Conservation (phyloP, 2,888 invertebrate genomes). For the Acheta domesticus region DNA sequence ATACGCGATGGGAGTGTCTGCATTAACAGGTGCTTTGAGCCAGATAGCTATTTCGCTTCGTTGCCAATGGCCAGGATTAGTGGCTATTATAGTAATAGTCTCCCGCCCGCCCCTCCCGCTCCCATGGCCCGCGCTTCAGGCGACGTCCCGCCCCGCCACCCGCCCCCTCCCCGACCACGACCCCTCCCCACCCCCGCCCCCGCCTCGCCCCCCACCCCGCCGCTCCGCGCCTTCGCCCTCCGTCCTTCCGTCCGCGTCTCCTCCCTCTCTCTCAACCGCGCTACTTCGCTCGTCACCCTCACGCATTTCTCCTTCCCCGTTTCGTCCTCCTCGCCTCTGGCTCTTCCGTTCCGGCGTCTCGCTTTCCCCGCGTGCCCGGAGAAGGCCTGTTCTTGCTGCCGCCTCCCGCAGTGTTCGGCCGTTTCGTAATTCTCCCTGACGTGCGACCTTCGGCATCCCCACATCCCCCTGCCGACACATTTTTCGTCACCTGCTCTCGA, state of each 20-base stretch:
- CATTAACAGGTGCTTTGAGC: conserved; percentile 18
- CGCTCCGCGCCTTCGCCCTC: neutral
- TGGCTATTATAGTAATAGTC: conserved; percentile 5
- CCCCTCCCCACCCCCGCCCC: neutral
- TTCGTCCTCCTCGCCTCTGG: too few species aligned
- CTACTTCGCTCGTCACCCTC: neutral
- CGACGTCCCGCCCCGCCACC: neutral
- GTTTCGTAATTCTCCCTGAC: too few species aligned
- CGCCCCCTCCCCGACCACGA: neutral
- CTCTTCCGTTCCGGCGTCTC: too few species aligned
- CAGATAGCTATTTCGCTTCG: neutral
- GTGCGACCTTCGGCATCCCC: too few species aligned
- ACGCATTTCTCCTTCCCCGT: too few species aligned
- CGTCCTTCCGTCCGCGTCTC: neutral
- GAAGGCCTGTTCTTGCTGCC: too few species aligned
- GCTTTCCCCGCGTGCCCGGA: too few species aligned
- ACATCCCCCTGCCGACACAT: too few species aligned
- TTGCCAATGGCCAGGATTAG: conserved; percentile 9
- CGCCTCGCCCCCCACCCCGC: neutral
- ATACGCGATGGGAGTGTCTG: neutral
- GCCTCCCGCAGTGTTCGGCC: too few species aligned
- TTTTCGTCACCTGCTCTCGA: too few species aligned
- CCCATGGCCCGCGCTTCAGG: neutral
- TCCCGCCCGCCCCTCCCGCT: neutral
- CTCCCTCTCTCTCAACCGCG: neutral